Base-by-base conservation (phyloP, 2,888 invertebrate species). In the Parochlus steinenii region DNA sequence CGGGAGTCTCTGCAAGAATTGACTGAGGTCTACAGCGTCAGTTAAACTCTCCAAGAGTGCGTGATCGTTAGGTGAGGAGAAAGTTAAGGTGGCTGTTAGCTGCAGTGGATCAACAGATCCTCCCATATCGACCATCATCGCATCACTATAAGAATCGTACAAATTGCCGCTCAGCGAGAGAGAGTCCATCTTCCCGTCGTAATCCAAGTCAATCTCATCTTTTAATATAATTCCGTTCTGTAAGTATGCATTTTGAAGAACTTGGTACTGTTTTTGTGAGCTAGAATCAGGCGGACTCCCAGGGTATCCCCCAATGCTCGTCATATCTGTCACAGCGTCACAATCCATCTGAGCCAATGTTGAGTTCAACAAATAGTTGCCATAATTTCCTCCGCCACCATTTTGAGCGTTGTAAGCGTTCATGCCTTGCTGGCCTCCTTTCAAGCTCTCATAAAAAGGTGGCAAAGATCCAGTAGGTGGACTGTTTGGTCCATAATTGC, bases 391-490 rank as follows among this genome's bases (percentile, higher is more conserved):
- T 16, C 67, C 58, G 5, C 66, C 51, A 22, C 73, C 65, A 47
- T 69, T 71, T 3, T 49, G 45, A 16, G 73, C 72, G 49, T 76
- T 77, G 49, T 72, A 80, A 40, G 65, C 64, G 44, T 67, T 69
- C 31, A 66, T 64, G 8, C 71, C 67, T 78, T 81, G 10, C 28
- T 14, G 8, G 11, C 82, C 81, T 33, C 74, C 73, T 55, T 86
- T 86, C 1, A 86, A 64, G 7, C 81, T 81, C 58, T 85, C 85
- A 54, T 85, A 85, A 50, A 86, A 86, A 2, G 85, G 85, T n/a
- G 86, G 86, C 40, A 86, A 61, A 33, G 82, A 81, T 10, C 82
- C 83, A 1, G 82, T 83, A 2, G 85, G 85, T 33, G 85, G 85
- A 47, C 83, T 85, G 45, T 81, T 83, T 6, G 85, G 85, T 3